These are phyloP conservation scores for Coleophora deauratella DNA, from an alignment of 2,888 invertebrate genomes.

Conservation along the genomic window DNA sequence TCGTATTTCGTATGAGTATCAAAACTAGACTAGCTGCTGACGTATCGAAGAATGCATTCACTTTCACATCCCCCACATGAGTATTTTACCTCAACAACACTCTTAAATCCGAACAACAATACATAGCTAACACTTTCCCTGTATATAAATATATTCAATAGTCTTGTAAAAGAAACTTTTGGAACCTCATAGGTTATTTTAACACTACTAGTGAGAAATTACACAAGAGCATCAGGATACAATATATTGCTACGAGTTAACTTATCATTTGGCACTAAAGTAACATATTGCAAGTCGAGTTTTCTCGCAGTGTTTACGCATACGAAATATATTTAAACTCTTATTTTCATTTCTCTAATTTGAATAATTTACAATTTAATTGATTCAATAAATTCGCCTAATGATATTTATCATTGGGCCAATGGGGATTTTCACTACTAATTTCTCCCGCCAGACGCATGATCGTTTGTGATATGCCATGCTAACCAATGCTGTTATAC, in stretches of 20 bases:
- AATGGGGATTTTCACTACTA: too few species aligned
- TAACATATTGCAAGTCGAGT: conserved; percentile 73
- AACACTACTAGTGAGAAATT: conserved; percentile 68
- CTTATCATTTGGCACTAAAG: conserved; percentile 75
- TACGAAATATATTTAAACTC: conserved; percentile 51
- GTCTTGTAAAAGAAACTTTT: conserved; percentile 72
- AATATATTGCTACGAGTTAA: conserved; percentile 72
- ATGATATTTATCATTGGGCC: conserved; percentile 56
- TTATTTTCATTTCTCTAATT: conserved; percentile 48
- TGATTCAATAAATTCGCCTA: conserved; percentile 41
- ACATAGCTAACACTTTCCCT: conserved; percentile 72
- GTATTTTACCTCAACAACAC: conserved; percentile 70
- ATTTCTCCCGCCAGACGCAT: too few species aligned
- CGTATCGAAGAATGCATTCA: conserved; percentile 22
- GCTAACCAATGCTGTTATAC: too few species aligned
- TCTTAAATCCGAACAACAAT: conserved; percentile 65
- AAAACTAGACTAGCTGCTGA: conserved; percentile 31
- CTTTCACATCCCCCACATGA: conserved; percentile 67
- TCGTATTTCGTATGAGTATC: conserved; percentile 22
- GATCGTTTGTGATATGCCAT: too few species aligned
- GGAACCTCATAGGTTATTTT: conserved; percentile 67
- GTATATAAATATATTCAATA: conserved; percentile 72
- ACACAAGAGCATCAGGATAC: conserved; percentile 70
- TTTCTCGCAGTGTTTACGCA: conserved; percentile 58
- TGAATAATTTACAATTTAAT: conserved; percentile 58